These are phyloP conservation scores for Geophilus truncorum DNA, from an alignment of 2,888 invertebrate genomes.

Conservation along the genomic window DNA sequence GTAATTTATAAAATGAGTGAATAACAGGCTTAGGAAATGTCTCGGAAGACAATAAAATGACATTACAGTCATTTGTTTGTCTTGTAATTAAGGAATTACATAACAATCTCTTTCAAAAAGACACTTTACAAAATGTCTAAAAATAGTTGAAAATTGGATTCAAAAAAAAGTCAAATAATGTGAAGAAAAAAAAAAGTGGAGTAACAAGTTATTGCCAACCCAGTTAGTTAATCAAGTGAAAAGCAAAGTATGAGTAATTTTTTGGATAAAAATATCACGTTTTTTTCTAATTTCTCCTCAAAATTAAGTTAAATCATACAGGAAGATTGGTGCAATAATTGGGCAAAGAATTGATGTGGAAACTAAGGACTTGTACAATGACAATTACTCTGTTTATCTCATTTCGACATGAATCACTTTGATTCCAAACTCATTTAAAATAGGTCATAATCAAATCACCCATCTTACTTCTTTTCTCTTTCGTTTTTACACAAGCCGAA, in stretches of 20 bases:
- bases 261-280: not conserved
- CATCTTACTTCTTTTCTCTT: not conserved
- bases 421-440: not conserved
- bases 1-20: too few relatives aligned
- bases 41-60: too few relatives aligned
- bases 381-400: slow-evolving; percentile 5
- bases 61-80: too few relatives aligned
- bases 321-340: slow-evolving; percentile 21
- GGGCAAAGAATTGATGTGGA: slow-evolving; percentile 3
- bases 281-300: not conserved
- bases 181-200: not conserved
- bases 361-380: slow-evolving; percentile 20
- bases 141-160: not conserved
- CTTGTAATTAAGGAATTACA: too few relatives aligned
- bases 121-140: not conserved
- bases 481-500: not conserved
- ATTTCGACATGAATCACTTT: slow-evolving; percentile 13
- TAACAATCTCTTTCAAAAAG: too few relatives aligned
- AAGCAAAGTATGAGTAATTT: slow-evolving; percentile 6
- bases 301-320: slow-evolving; percentile 12
- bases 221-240: not conserved
- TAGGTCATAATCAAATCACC: slow-evolving; percentile 17
- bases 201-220: not conserved
- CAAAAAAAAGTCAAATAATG: not conserved
- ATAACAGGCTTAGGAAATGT: too few relatives aligned